These are phyloP conservation scores for Alviniconcha marisindica DNA, from an alignment of 1,140 invertebrate genomes.

Conservation along the genomic window DNA sequence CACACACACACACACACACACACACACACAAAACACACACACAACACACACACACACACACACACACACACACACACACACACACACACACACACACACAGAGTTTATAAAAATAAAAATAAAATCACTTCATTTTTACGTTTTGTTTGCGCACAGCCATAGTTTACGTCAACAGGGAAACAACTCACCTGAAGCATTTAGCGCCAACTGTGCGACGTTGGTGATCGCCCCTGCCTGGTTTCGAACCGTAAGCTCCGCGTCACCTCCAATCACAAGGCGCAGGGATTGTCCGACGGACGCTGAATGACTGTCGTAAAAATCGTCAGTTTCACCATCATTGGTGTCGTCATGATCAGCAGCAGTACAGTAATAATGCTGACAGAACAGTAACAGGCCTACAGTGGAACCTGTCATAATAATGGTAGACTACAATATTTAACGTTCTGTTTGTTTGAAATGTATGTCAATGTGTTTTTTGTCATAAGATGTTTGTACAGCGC, in stretches of 20 bases:
- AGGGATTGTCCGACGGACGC: not conserved
- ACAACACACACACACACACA: not conserved
- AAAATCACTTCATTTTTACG: too few species aligned
- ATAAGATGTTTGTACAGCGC: too few species aligned
- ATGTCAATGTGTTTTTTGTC: too few species aligned
- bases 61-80: not conserved
- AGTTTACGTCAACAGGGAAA: not conserved
- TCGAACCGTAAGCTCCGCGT: not conserved
- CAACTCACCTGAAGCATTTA: not conserved
- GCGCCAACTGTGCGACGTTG: not conserved
- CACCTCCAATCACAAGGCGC: not conserved
- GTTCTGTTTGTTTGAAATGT: too few species aligned
- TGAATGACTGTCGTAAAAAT: not conserved
- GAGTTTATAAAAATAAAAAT: too few species aligned
- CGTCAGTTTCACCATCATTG: too few species aligned
- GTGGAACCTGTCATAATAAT: too few species aligned
- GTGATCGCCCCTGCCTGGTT: not conserved
- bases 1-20: not conserved
- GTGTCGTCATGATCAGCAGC: too few species aligned
- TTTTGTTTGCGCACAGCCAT: not conserved
- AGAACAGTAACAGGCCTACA: too few species aligned
- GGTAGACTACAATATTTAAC: too few species aligned
- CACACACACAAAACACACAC: not conserved
- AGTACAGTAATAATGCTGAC: too few species aligned
- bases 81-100: slow-evolving; percentile 19